These are phyloP conservation scores for Acronicta aceris DNA, from an alignment of 2,888 invertebrate genomes.

Conservation along the genomic window DNA sequence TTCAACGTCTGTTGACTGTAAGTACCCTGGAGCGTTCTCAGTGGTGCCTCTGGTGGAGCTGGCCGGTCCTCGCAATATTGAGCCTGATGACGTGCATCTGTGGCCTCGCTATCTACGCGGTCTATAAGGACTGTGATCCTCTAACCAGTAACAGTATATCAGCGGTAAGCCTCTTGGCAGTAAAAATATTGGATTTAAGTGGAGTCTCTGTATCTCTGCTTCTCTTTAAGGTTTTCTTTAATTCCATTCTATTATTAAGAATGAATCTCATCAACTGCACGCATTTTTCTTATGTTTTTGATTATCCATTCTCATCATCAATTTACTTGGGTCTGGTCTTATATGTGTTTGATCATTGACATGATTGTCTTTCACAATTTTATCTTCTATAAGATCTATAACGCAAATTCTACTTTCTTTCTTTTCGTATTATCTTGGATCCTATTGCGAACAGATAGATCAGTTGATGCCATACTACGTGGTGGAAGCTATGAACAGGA, in stretches of 20 bases:
- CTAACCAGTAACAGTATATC: constrained; percentile 89
- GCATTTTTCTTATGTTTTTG: no score
- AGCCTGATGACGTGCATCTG: constrained; percentile 93
- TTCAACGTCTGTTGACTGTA: constrained; percentile 92
- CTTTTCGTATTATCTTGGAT: background rate
- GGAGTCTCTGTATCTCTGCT: background rate
- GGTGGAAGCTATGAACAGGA: constrained; percentile 91
- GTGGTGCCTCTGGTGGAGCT: constrained; percentile 93
- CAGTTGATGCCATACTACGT: constrained; percentile 95
- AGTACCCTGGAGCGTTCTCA: constrained; percentile 92
- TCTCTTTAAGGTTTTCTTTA: background rate
- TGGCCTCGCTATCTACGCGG: constrained; percentile 95
- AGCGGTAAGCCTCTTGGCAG: constrained; percentile 74
- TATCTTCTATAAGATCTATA: no score
- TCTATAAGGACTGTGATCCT: constrained; percentile 95
- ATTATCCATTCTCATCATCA: no score
- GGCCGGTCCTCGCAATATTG: constrained; percentile 93
- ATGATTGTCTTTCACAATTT: no score
- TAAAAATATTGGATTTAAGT: background rate
- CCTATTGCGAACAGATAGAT: constrained; percentile 84
- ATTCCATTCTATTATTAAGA: no score
- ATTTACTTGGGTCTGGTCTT: no score
- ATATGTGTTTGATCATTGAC: no score
- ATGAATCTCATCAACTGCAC: no score
- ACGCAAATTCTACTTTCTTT: no score